Conservation (phyloP, 1,140 invertebrate species). For the Bombus pyrosoma region DNA sequence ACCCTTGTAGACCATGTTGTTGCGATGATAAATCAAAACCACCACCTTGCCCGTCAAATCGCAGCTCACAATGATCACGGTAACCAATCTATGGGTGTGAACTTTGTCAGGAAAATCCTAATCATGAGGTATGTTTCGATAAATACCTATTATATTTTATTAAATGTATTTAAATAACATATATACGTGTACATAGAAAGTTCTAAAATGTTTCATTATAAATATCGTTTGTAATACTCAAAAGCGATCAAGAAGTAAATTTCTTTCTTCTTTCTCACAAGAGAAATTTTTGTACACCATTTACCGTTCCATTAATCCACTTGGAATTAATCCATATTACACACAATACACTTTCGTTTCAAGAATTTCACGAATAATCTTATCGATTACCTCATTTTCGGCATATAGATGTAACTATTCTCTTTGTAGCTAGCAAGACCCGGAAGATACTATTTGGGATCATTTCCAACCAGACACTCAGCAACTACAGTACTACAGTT, state of each 20-base stretch:
- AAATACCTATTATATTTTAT: neutral
- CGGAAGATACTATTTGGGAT: neutral
- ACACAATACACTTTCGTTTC: accelerated
- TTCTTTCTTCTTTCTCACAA: accelerated
- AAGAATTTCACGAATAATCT: neutral
- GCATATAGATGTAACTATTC: neutral
- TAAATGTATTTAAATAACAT: neutral
- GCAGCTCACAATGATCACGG: constrained; percentile 11
- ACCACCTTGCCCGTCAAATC: constrained; percentile 59
- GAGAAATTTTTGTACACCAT: too few species aligned
- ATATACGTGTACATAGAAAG: too few species aligned
- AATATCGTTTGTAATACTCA: accelerated
- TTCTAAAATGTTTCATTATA: too few species aligned
- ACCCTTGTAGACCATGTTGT: constrained; percentile 54
- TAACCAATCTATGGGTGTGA: constrained; percentile 53
- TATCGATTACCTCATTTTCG: neutral
- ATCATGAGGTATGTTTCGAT: constrained; percentile 48
- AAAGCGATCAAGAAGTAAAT: too few species aligned
- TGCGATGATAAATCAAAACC: constrained; percentile 32
- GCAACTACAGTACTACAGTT: too few species aligned
- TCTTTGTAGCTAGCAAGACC: neutral
- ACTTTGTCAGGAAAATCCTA: constrained; percentile 45
- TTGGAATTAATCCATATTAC: too few species aligned
- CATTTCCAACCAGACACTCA: neutral
- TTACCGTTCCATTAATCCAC: too few species aligned